Base-by-base conservation (phyloP, 2,888 invertebrate genomes). In the Hermaeophaga mercurialis region DNA sequence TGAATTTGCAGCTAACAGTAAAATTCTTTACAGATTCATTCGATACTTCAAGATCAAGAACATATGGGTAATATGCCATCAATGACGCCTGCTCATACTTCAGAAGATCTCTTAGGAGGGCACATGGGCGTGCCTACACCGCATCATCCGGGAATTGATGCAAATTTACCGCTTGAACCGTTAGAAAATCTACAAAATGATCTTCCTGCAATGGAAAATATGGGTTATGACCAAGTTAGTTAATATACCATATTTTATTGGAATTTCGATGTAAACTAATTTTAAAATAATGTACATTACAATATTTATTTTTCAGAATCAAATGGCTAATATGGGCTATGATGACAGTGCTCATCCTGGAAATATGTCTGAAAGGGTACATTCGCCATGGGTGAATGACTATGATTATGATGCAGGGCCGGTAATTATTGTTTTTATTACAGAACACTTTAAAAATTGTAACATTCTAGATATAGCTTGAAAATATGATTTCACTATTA, bases 361-460 rank as follows among this genome's bases (percentile, higher is more conserved):
- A 11, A 75, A 72, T 11, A 79, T 82, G 73, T 84, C 85, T 0
- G 84, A 85, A 69, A 78, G 83, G 62, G 74, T 77, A 2, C 81
- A 83, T 1, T 85, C 85, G 4, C 86, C 86, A 2, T 86, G 85
- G 85, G 82, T 85, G 61, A 89, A 88, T 69, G 91, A 91, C 72
- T 90, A 90, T 73, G 92, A 92, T 72, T 85, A 87, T 54, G 89
- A 91, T 49, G 90, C 88, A 63, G 91, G 89, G 73, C 89, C 88
- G 66, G 91, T 91, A 80, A 82, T 82, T 50, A 19, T 24, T 19
- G n/a, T n/a, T n/a, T n/a, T n/a, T n/a, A n/a, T n/a, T n/a, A n/a
- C n/a, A n/a, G n/a, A n/a, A 11, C 18, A n/a, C n/a, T n/a, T n/a
- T n/a, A n/a, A n/a, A n/a, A n/a, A n/a, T n/a, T n/a, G n/a, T n/a